Conservation (phyloP, 2,888 invertebrate species). For the Acrobasis repandana region DNA sequence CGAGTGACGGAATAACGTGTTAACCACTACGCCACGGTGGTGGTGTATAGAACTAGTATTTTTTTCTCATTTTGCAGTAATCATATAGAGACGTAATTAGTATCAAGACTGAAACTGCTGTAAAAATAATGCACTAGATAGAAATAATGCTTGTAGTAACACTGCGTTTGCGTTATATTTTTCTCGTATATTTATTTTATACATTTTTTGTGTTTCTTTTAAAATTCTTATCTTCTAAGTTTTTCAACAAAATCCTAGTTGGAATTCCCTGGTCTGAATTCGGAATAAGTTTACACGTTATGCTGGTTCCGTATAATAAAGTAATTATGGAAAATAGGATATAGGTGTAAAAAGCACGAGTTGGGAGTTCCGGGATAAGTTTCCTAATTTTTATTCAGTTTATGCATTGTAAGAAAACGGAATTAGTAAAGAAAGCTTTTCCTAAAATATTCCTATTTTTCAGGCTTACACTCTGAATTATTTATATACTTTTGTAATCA, state of each 20-base stretch:
- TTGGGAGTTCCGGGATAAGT: conserved; percentile 7
- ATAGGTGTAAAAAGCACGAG: conserved; percentile 16
- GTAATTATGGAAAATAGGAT: conserved; percentile 50
- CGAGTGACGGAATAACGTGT: too few relatives aligned
- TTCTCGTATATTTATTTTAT: not conserved
- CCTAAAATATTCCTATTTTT: not conserved
- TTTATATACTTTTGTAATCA: too few relatives aligned
- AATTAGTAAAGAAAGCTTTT: not conserved
- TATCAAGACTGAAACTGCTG: too few relatives aligned
- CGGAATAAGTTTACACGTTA: conserved; percentile 35
- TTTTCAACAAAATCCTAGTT: conserved; percentile 15
- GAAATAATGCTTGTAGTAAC: too few relatives aligned
- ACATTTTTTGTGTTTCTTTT: not conserved
- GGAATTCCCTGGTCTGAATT: conserved; percentile 22
- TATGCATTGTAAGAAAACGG: not conserved
- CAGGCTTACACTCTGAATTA: too few relatives aligned
- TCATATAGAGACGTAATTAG: too few relatives aligned
- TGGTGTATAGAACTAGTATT: too few relatives aligned
- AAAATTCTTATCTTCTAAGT: not conserved
- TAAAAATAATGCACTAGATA: too few relatives aligned
- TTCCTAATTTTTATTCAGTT: conserved; percentile 16
- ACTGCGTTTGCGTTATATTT: not conserved
- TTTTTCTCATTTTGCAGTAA: too few relatives aligned
- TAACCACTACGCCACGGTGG: too few relatives aligned
- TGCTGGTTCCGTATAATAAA: conserved; percentile 57